phyloP scores from a whole-genome alignment of 2,113 vertebrate species.

The Onychostoma macrolepis region DNA sequence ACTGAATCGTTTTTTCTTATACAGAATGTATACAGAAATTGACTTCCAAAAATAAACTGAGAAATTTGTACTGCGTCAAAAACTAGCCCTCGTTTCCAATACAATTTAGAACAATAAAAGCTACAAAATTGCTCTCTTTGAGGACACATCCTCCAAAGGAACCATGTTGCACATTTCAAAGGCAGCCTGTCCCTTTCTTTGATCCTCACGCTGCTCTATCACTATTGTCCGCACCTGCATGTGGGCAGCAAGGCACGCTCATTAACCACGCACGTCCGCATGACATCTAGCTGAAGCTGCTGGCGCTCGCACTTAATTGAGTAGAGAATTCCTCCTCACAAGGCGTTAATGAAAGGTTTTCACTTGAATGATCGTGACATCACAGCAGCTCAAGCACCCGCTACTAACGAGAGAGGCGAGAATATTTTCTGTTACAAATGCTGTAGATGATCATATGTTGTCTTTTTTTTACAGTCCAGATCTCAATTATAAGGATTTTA shows the following conservation, averaged over 20 bases:
- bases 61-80: background rate
- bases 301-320: slow-evolving; percentile 50
- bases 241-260: slow-evolving; percentile 52
- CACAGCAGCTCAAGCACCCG: slow-evolving; percentile 32
- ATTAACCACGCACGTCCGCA: slow-evolving; percentile 52
- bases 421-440: slow-evolving; percentile 6
- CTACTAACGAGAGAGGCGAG: background rate
- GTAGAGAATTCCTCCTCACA: slow-evolving; percentile 43
- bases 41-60: background rate
- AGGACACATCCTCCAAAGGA: background rate
- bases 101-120: background rate
- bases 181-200: background rate
- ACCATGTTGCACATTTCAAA: background rate
- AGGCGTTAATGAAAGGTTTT: slow-evolving; percentile 27
- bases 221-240: slow-evolving; percentile 14
- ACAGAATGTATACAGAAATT: background rate
- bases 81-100: background rate
- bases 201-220: background rate
- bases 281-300: slow-evolving; percentile 25
- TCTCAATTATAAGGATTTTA: background rate
- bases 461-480: background rate
- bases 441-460: background rate
- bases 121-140: background rate
- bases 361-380: slow-evolving; percentile 19
- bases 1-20: background rate